Percentiles rank a stretch among this genome's conserved stretches.
Conservation (phyloP, 2,888 invertebrate species). For the Drosophila quasianomalipes region DNA sequence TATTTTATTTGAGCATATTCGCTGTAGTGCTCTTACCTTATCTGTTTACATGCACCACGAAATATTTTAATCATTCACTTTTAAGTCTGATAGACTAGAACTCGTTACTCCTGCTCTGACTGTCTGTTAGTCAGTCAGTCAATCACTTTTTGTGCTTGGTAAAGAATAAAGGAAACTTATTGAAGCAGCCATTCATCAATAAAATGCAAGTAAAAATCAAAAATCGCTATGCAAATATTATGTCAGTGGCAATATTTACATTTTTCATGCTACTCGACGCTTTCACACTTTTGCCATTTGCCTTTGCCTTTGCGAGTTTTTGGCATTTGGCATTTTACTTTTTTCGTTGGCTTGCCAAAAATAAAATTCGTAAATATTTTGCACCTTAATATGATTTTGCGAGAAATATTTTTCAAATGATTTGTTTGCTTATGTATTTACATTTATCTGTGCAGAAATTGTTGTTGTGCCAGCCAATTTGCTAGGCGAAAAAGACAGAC, state of each 20-base stretch:
- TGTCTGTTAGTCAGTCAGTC: constrained; percentile 26
- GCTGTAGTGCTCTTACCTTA: neutral
- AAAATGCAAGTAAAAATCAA: constrained; percentile 59
- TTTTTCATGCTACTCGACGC: constrained; percentile 51
- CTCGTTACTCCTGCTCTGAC: neutral
- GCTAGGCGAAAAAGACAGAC: constrained; percentile 36
- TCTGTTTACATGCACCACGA: neutral
- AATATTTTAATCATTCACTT: neutral
- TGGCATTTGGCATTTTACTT: constrained; percentile 43
- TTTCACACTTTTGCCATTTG: constrained; percentile 43
- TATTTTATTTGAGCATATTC: neutral
- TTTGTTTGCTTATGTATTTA: constrained; percentile 77
- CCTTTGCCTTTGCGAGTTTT: constrained; percentile 57
- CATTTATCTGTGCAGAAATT: constrained; percentile 71
- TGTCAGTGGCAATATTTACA: constrained; percentile 70
- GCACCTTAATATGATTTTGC: constrained; percentile 76
- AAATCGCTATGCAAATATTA: constrained; percentile 64
- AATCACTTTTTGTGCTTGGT: constrained; percentile 29
- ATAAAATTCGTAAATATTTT: constrained; percentile 76
- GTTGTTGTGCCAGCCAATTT: constrained; percentile 60
- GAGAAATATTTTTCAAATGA: constrained; percentile 76
- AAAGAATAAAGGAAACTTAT: constrained; percentile 35
- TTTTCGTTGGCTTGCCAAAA: constrained; percentile 51
- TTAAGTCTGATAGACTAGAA: neutral
- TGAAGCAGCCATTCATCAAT: constrained; percentile 53